Base-by-base conservation (phyloP, 2,113 vertebrate species). In the Antidorcas marsupialis region DNA sequence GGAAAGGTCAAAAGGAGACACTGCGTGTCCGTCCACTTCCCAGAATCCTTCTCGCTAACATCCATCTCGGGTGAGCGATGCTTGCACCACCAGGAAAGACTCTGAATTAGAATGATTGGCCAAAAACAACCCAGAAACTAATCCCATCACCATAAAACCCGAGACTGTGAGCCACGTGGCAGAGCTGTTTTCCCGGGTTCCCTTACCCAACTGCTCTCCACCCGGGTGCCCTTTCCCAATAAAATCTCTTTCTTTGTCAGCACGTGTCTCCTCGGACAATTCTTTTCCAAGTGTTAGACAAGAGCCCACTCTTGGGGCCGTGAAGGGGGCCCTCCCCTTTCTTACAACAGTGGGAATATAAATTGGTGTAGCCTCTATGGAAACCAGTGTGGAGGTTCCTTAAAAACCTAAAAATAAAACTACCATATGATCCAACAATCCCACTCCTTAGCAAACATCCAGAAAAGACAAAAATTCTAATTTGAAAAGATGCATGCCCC, bases 1-100 rank as follows among this genome's bases (percentile, higher is more conserved):
- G 64, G n/a, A 36, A 71, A 36, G 64, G n/a, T 71, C 64, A 71
- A 71, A 71, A 21, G 64, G 64, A 71, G 64, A 71, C 4, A 36
- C 4, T 71, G 9, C 0, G 0, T 36, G 64, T 71, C n/a, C 9
- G 0, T 36, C 64, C 17, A 71, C 64, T 67, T 71, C n/a, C 64
- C 17, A 71, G 64, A 36, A 36, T 36, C 17, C n/a, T 17, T 36
- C n/a, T 71, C 1, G 0, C 64, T 71, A 71, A 9, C 64, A 71
- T 71, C 17, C 9, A 36, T 71, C n/a, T 71, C 0, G 9, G 64
- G 4, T 71, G 64, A 71, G 64, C 9, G 2, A 71, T 71, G 33
- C 0, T 2, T 71, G n/a, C 2, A 19, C 64, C n/a, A 71, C 64
- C 64, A 71, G 64, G 64, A 36, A 71, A 71, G n/a, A 71, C 33